Evolutionary conservation across 2,888 invertebrate genomes (phyloP).

Genomic region (Oscheius myriophilus): DNA sequence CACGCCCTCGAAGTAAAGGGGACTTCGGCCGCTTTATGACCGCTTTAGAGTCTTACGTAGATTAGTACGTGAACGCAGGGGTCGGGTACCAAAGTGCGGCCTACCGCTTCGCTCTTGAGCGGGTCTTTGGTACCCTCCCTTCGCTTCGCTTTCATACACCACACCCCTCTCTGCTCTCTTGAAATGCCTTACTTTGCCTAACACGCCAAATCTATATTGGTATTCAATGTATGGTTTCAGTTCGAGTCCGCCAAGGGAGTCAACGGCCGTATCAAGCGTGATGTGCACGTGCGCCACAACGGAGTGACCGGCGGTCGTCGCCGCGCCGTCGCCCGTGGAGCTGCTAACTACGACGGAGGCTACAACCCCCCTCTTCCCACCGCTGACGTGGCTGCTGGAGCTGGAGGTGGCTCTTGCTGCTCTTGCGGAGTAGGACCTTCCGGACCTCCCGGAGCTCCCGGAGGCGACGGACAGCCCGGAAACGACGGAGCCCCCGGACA

Average conservation of each 20-base stretch:
- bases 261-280: constrained; percentile 25
- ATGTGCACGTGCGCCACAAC: neutral
- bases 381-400: constrained; percentile 17
- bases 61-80: too few species aligned
- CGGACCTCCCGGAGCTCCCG: constrained; percentile 41
- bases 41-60: too few species aligned
- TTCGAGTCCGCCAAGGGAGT: constrained; percentile 29
- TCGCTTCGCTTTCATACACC: too few species aligned
- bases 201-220: too few species aligned
- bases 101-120: too few species aligned
- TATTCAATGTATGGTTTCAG: constrained; percentile 12
- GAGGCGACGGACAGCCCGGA: constrained; percentile 32
- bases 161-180: too few species aligned
- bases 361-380: neutral
- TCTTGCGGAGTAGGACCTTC: constrained; percentile 51
- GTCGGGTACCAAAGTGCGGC: too few species aligned
- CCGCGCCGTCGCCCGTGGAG: constrained; percentile 29
- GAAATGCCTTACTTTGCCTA: too few species aligned
- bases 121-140: too few species aligned
- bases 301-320: constrained; percentile 12
- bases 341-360: constrained; percentile 21
- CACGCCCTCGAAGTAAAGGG: too few species aligned
- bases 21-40: too few species aligned
- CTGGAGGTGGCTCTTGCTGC: constrained; percentile 38
- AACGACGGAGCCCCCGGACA: constrained; percentile 24